Evolutionary conservation across 2,797 vertebrate species (phyloP), one percentile per base, ranked within the genome.

Genomic region (Siniperca obscura): DNA sequence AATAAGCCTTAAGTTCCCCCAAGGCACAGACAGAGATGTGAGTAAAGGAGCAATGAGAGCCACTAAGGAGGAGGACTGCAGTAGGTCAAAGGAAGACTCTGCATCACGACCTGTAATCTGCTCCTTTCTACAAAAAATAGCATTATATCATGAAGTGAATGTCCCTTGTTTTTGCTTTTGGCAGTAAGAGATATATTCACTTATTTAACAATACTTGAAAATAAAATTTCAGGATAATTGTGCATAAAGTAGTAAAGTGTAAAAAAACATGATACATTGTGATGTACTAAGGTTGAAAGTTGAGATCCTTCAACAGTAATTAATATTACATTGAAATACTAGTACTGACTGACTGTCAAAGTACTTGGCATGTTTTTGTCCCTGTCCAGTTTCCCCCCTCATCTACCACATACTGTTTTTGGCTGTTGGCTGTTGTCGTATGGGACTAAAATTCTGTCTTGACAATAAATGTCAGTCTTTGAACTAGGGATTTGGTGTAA

Each of bases 1-100:
- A 93, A 92, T 93, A 92, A 91, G 85, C 88, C 90, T 80, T 62
- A 74, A 84, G 53, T 90, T 89, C 50, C 89, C 86, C 52, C 66
- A 77, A 90, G 82, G 65, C 86, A 79, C 74, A 86, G 87, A 64
- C 61, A 65, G 80, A 80, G 81, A 83, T 82, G 84, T 85, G 86
- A 66, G 81, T 56, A 64, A 83, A 86, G 80, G 79, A 78, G 80
- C 68, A 56, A 16, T 34, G 77, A 80, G 60, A 84, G 62, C 55
- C 78, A 66, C 76, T n/a, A 10, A 64, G 64, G 83, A 84, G 50
- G 53, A 68, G 42, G 62, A 77, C 40, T 75, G 53, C 40, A 62
- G 19, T 48, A 70, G 70, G 75, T 69, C 52, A 80, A 55, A 70
- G 46, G 38, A 73, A 59, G 60, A 62, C 36, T 83, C 17, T 17